A percentile compares a stretch with the other conserved stretches of the same genome.
phyloP scores from a whole-genome alignment of 2,113 vertebrate genomes.

The Camelus bactrianus region DNA sequence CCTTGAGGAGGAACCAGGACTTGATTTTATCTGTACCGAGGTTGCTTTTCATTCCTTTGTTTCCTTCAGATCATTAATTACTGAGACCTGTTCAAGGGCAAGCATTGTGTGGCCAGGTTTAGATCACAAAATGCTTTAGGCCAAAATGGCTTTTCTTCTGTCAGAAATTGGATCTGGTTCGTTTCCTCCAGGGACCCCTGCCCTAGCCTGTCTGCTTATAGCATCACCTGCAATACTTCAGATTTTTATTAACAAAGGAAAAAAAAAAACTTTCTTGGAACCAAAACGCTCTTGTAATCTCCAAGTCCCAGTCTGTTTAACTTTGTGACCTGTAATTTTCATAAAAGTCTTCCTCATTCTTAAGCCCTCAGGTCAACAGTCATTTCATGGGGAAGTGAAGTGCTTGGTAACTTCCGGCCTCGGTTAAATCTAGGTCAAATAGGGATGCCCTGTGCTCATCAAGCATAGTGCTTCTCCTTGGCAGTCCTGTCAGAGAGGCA shows the following conservation, averaged over 20 bases:
- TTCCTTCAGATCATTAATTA: too few species aligned
- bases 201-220: neutral
- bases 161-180: neutral
- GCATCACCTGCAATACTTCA: neutral
- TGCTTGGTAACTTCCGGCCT: neutral
- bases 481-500: neutral
- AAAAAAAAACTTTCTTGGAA: neutral
- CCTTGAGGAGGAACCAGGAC: too few species aligned
- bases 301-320: neutral
- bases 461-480: neutral
- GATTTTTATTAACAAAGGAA: neutral
- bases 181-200: neutral
- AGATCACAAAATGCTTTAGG: too few species aligned
- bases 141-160: too few species aligned
- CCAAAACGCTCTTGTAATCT: neutral
- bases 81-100: too few species aligned
- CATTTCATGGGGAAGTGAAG: neutral
- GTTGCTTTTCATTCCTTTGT: too few species aligned
- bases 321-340: neutral
- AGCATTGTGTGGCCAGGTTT: too few species aligned
- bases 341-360: neutral
- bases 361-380: neutral
- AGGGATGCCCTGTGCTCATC: neutral
- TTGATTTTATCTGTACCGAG: too few species aligned
- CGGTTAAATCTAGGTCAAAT: neutral